phyloP scores from a whole-genome alignment of 2,888 invertebrate species.

The Celastrina argiolus region DNA sequence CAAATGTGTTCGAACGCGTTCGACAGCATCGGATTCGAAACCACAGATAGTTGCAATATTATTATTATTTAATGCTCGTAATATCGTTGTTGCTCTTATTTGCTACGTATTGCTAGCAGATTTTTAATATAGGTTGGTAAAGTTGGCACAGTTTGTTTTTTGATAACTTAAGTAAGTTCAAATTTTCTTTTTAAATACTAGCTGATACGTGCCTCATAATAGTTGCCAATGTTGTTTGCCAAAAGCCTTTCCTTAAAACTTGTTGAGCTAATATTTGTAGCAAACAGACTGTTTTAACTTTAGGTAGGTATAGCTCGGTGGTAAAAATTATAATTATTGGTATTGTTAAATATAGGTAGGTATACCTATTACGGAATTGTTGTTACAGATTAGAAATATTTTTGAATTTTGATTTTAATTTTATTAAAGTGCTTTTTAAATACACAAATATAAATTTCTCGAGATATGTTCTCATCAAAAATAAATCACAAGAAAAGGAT shows the following conservation, averaged over 20 bases:
- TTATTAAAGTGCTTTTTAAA: no score
- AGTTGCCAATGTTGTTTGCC: constrained; percentile 3
- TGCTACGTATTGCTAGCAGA: no score
- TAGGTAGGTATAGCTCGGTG: no score
- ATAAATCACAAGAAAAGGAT: constrained; percentile 26
- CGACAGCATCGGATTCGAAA: constrained; percentile 52
- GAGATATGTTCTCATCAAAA: not conserved
- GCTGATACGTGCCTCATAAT: not conserved
- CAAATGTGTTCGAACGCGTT: constrained; percentile 64
- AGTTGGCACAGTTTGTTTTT: no score
- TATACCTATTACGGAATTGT: no score
- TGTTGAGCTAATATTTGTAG: not conserved
- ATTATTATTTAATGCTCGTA: constrained; percentile 15
- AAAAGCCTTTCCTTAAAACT: not conserved
- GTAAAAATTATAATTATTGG: no score
- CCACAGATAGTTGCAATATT: constrained; percentile 32
- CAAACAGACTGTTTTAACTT: not conserved
- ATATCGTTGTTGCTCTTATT: not conserved
- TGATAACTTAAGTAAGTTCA: not conserved
- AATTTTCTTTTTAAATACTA: not conserved
- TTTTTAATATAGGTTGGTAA: no score
- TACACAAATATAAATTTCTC: not conserved
- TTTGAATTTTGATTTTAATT: no score
- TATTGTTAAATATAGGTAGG: no score
- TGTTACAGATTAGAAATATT: no score